Conservation (phyloP, 1,140 invertebrate genomes). For the Papilio polyxenes region DNA sequence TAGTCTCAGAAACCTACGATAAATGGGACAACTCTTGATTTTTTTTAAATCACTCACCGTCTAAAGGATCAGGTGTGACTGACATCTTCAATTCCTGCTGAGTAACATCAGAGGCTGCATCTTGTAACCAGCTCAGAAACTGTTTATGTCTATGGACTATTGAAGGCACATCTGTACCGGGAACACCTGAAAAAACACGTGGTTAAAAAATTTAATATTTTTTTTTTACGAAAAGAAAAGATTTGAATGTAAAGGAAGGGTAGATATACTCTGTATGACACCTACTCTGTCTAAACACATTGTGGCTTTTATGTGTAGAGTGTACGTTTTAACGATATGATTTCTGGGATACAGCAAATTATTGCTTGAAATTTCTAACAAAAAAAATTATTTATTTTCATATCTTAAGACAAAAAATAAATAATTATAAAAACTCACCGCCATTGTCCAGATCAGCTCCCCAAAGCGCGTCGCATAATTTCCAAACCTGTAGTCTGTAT, state of each 20-base stretch:
- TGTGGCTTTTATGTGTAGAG: too few relatives aligned
- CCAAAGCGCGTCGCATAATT: constrained; percentile 91
- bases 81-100: constrained; percentile 56
- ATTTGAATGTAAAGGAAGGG: too few relatives aligned
- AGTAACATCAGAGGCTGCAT: constrained; percentile 48
- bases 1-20: too few relatives aligned
- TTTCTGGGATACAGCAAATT: too few relatives aligned
- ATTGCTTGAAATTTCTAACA: too few relatives aligned
- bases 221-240: too few relatives aligned
- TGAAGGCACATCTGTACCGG: constrained; percentile 57
- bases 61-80: constrained; percentile 46
- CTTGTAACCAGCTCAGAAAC: constrained; percentile 59
- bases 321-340: too few relatives aligned
- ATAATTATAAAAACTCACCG: constrained; percentile 58
- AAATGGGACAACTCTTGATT: background rate
- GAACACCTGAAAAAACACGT: constrained; percentile 49
- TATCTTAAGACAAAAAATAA: background rate
- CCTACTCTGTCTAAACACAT: too few relatives aligned
- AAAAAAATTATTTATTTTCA: too few relatives aligned
- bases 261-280: background rate
- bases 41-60: constrained; percentile 51
- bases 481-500: constrained; percentile 85
- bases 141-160: constrained; percentile 57
- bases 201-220: too few relatives aligned
- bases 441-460: constrained; percentile 83